Base-by-base conservation (phyloP, 2,113 vertebrate species). In the Neofelis nebulosa region DNA sequence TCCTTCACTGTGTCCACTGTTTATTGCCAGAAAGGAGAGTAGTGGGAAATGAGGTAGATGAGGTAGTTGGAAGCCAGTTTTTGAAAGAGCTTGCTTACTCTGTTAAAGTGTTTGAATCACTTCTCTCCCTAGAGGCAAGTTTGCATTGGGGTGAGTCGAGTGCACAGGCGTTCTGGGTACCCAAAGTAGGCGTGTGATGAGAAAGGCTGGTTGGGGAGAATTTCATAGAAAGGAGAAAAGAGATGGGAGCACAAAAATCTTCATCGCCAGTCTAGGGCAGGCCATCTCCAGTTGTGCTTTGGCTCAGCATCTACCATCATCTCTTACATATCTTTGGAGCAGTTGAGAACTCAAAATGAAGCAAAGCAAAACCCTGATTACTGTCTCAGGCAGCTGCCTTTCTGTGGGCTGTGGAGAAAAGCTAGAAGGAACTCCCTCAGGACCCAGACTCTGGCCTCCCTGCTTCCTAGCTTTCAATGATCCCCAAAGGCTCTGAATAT, bases 301-400 rank as follows among this genome's bases (percentile, higher is more conserved):
- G 38, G 65, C 18, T 78, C 45, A 55, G 57, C 48, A 21, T 90
- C 57, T 2, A 4, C 88, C 19, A 48, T 89, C 57, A 76, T 90
- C 50, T 19, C 15, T 86, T 15, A 33, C 33, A 23, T 45, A 82
- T n/a, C 29, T 50, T 68, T 82, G 83, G 66, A 94, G 82, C 18
- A 55, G 36, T 23, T 87, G 55, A 86, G 36, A 95, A 92, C 57
- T 86, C 50, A 55, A 89, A 36, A 69, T 89, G 27, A 92, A 96
- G 65, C 55, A 86, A 83, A 95, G 29, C 21, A 74, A 71, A 90
- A 50, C 29, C 36, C 48, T 29, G 57, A 27, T 79, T n/a, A 5
- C 71, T 88, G 27, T 78, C 55, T 57, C 36, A 91, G 48, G 71
- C 63, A 92, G 65, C 91, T 90, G 66, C 36, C 68, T 33, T 14